phyloP scores from a whole-genome alignment of 2,797 vertebrate genomes.

The Rhadinocentrus ornatus region DNA sequence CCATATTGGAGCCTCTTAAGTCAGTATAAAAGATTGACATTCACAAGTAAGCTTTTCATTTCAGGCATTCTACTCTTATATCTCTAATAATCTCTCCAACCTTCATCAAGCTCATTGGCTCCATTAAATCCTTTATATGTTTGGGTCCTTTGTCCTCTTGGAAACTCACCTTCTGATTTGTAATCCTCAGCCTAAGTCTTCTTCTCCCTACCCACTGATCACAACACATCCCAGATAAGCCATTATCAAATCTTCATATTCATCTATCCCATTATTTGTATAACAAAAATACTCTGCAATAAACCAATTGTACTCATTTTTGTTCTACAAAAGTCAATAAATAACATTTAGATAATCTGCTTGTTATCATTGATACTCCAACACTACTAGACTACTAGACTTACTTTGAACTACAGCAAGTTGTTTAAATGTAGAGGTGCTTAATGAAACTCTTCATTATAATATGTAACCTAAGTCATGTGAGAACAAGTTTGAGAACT shows the following conservation, averaged over 20 bases:
- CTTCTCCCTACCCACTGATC: neutral
- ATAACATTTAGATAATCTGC: conserved; percentile 7
- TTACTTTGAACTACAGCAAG: neutral
- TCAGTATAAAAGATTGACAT: neutral
- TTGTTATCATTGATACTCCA: conserved; percentile 1
- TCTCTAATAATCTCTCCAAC: too few relatives aligned
- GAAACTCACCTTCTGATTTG: neutral
- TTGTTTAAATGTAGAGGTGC: neutral
- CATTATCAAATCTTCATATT: neutral
- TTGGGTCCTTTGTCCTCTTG: neutral
- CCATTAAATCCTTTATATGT: neutral
- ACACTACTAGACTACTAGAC: too few relatives aligned
- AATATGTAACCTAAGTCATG: neutral
- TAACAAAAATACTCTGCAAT: neutral
- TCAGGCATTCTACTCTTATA: neutral
- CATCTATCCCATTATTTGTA: neutral
- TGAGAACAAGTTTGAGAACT: neutral
- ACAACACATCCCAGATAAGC: neutral
- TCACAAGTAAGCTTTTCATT: neutral
- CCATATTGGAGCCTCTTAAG: neutral
- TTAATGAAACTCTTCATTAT: neutral
- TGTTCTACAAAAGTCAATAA: conserved; percentile 9
- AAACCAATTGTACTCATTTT: neutral
- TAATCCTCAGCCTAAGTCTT: neutral
- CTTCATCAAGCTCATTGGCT: neutral